phyloP scores from a whole-genome alignment of 2,888 invertebrate genomes.

The Trachelus troglodyta region DNA sequence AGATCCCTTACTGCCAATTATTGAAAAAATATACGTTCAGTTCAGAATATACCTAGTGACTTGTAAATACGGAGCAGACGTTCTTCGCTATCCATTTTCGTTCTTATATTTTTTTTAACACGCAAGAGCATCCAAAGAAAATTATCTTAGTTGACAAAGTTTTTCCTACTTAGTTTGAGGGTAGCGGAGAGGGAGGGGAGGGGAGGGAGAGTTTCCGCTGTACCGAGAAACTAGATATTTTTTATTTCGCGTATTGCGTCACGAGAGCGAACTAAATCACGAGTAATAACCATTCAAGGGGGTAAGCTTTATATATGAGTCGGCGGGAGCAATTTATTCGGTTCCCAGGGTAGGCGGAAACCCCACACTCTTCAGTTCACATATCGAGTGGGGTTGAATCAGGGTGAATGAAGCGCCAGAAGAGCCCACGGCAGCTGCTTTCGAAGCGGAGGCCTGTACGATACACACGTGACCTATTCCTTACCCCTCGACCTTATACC shows the following conservation, averaged over 20 bases:
- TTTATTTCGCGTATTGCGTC: background rate
- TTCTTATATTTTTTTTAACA: background rate
- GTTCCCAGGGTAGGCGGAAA: slow-evolving; percentile 18
- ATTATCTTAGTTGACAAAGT: background rate
- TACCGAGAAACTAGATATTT: background rate
- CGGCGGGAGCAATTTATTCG: slow-evolving; percentile 39
- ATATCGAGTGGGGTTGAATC: slow-evolving; percentile 10
- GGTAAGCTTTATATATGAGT: slow-evolving; percentile 47
- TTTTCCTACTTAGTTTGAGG: background rate
- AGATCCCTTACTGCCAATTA: background rate
- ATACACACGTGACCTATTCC: slow-evolving; percentile 3
- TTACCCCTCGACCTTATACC: background rate
- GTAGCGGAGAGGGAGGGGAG: rapidly evolving
- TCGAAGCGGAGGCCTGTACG: slow-evolving; percentile 3
- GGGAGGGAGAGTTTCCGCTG: background rate
- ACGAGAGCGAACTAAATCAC: slow-evolving; percentile 42
- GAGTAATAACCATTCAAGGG: slow-evolving; percentile 46
- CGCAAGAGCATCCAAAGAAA: background rate
- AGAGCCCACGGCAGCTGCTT: slow-evolving; percentile 11
- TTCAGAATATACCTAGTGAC: background rate
- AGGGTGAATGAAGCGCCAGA: slow-evolving; percentile 5
- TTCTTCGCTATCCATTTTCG: background rate
- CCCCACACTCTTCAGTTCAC: slow-evolving; percentile 2
- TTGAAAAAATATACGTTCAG: background rate
- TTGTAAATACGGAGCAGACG: background rate